These are phyloP conservation scores for Cygnus olor DNA, from an alignment of 2,797 vertebrate genomes.

Conservation along the genomic window DNA sequence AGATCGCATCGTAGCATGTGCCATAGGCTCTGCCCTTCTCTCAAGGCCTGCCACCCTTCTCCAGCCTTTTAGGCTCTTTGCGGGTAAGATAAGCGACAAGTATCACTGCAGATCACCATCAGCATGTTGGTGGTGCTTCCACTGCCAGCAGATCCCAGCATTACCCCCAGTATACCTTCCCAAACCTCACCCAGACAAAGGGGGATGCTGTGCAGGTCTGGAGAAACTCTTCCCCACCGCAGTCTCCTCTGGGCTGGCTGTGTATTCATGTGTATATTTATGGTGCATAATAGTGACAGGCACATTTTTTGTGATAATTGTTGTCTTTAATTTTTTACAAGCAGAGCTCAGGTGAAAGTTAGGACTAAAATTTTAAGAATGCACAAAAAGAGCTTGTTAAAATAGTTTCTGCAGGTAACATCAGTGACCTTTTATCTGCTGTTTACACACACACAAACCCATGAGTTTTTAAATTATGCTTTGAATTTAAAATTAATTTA, in stretches of 20 bases:
- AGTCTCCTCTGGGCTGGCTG: neutral
- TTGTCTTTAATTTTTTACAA: neutral
- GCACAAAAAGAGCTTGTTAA: neutral
- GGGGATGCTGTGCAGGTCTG: neutral
- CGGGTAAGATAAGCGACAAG: neutral
- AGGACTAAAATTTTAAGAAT: neutral
- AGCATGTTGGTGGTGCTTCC: neutral
- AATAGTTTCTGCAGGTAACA: neutral
- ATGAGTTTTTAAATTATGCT: neutral
- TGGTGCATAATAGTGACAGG: neutral
- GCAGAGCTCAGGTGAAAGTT: neutral
- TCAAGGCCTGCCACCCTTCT: neutral
- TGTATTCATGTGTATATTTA: neutral
- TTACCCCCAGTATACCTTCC: neutral
- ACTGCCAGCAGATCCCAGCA: neutral
- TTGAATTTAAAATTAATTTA: neutral
- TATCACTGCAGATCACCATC: neutral
- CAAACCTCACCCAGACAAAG: neutral
- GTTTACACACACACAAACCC: neutral
- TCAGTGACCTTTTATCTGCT: neutral
- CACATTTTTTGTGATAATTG: neutral
- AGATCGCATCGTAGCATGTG: accelerated
- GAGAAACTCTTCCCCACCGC: neutral
- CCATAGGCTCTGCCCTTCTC: accelerated
- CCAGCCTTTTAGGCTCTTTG: neutral